These are phyloP conservation scores for Branchinecta lindahli DNA, from an alignment of 1,140 invertebrate genomes.

Conservation along the genomic window DNA sequence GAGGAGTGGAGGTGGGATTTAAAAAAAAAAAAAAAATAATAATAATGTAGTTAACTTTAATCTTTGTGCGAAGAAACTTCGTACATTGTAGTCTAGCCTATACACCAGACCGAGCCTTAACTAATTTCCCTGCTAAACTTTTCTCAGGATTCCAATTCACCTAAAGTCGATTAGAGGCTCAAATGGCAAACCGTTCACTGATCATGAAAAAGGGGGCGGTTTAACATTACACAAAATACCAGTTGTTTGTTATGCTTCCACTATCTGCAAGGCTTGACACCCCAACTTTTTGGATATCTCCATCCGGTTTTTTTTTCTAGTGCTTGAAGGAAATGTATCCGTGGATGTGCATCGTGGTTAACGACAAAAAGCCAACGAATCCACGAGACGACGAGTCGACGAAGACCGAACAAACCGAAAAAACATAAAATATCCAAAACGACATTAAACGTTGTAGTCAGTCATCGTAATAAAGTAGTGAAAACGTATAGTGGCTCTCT, in stretches of 20 bases:
- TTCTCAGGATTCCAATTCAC: no score
- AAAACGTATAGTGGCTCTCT: no score
- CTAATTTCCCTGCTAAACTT: no score
- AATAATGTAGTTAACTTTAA: no score
- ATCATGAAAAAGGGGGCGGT: not conserved
- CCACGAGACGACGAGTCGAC: conserved; percentile 18
- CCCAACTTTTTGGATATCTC: not conserved
- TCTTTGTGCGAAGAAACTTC: no score
- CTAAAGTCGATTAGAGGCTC: no score
- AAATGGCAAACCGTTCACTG: not conserved
- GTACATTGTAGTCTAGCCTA: no score
- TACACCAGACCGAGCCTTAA: not conserved
- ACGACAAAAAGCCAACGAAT: conserved; percentile 11
- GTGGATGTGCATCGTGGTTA: conserved; percentile 22
- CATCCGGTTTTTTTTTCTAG: conserved; percentile 11
- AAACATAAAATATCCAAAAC: conserved; percentile 10
- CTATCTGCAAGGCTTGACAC: no score
- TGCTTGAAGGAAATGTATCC: conserved; percentile 22
- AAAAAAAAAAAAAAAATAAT: no score
- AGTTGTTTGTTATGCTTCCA: conserved; percentile 5
- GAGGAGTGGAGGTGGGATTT: no score
- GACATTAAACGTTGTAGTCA: no score
- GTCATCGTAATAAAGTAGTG: no score
- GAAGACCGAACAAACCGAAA: conserved; percentile 19
- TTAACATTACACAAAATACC: not conserved